phyloP scores from a whole-genome alignment of 2,113 vertebrate genomes.

The Haemorhous mexicanus region DNA sequence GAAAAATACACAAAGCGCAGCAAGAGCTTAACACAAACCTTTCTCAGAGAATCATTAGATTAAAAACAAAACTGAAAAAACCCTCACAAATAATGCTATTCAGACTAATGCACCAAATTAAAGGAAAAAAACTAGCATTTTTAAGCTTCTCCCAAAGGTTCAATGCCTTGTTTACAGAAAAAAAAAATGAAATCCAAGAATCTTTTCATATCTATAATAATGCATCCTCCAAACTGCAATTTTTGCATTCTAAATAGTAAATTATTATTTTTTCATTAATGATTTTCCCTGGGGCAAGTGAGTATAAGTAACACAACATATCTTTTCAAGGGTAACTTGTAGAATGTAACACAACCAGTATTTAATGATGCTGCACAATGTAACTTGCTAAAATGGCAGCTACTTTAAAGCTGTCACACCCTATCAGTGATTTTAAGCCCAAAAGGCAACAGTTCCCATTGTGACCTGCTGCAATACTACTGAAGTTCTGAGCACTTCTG shows the following conservation, averaged over 20 bases:
- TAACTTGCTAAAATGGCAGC: not conserved
- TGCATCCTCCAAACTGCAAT: not conserved
- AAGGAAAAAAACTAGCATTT: not conserved
- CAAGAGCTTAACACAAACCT: not conserved
- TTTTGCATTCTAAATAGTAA: not conserved
- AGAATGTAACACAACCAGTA: not conserved
- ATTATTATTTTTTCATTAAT: not conserved
- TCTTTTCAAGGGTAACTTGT: not conserved
- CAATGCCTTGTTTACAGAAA: not conserved
- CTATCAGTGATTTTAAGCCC: not conserved
- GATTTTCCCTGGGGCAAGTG: not conserved
- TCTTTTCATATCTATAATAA: not conserved
- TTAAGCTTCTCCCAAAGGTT: not conserved
- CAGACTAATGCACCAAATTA: not conserved
- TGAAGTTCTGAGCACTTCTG: not conserved
- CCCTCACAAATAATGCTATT: not conserved
- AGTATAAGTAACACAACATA: not conserved
- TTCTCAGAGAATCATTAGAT: not conserved
- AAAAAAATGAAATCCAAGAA: not conserved
- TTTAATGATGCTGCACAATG: not conserved
- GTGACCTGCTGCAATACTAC: not conserved
- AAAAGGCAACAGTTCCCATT: not conserved
- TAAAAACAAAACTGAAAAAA: not conserved
- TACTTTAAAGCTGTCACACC: not conserved
- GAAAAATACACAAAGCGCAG: not conserved